phyloP scores from a whole-genome alignment of 2,797 vertebrate genomes.

The Acrossocheilus fasciatus region DNA sequence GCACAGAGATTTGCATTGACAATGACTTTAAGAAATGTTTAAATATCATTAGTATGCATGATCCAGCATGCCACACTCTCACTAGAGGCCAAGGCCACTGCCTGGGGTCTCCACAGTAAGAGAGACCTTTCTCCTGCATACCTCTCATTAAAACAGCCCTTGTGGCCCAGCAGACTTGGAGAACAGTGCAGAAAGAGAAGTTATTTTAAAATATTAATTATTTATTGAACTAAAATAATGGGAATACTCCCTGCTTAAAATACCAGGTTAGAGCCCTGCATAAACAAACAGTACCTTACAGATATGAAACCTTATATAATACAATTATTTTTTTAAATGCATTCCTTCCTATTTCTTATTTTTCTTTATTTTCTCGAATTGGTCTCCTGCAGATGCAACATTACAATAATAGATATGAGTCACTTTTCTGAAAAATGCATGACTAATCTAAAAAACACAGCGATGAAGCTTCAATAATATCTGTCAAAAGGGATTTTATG shows the following conservation, averaged over 20 bases:
- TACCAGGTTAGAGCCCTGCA: neutral
- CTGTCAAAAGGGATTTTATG: neutral
- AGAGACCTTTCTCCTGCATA: neutral
- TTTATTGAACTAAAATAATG: neutral
- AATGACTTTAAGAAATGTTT: slow-evolving; percentile 74
- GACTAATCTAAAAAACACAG: neutral
- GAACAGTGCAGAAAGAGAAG: neutral
- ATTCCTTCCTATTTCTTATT: neutral
- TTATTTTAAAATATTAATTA: neutral
- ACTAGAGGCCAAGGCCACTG: slow-evolving; percentile 33
- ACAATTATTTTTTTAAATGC: neutral
- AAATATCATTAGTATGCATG: slow-evolving; percentile 79
- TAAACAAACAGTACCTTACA: slow-evolving; percentile 42
- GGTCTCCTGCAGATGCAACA: neutral
- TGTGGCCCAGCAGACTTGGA: neutral
- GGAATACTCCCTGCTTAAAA: neutral
- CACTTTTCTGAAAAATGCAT: neutral
- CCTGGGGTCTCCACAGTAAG: neutral
- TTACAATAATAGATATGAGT: neutral
- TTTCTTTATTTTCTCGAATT: neutral
- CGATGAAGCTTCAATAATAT: neutral
- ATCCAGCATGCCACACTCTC: slow-evolving; percentile 70
- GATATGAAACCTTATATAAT: neutral
- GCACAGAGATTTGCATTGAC: slow-evolving; percentile 73
- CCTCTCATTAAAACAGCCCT: slow-evolving; percentile 77